These are phyloP conservation scores for Caenorhabditis angaria DNA, from an alignment of 2,888 invertebrate species.

Conservation along the genomic window DNA sequence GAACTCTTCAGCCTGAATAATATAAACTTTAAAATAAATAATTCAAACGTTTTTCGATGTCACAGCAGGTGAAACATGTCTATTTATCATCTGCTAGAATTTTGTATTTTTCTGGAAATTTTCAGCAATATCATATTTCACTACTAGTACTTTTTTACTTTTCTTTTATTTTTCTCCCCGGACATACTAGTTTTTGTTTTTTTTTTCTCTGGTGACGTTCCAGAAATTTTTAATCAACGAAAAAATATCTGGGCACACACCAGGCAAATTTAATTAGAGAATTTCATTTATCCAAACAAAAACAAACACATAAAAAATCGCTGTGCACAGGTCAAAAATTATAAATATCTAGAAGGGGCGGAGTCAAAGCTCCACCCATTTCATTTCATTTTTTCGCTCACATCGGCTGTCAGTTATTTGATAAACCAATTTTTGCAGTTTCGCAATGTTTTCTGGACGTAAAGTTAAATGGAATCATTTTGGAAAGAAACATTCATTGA, in stretches of 20 bases:
- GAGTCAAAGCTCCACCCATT: conserved; percentile 12
- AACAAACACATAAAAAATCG: background rate
- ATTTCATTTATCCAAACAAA: conserved; percentile 1
- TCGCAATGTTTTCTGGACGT: conserved; percentile 65
- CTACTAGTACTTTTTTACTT: background rate
- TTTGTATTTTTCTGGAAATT: no score
- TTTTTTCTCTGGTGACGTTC: no score
- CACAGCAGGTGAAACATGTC: no score
- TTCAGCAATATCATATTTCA: no score
- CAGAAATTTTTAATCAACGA: background rate
- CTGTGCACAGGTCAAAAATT: background rate
- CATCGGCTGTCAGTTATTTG: no score
- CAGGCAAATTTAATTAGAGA: conserved; percentile 6
- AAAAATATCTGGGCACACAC: background rate
- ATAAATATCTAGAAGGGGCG: background rate
- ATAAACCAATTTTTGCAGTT: conserved; percentile 43
- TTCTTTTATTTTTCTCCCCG: background rate
- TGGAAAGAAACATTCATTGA: conserved; percentile 65
- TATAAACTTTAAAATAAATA: background rate
- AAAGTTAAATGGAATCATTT: conserved; percentile 70
- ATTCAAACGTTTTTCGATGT: no score
- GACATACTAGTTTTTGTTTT: no score
- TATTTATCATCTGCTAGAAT: no score
- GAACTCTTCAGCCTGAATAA: background rate
- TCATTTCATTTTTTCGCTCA: background rate